Evolutionary conservation across 1,140 invertebrate species (phyloP).

Genomic region (Danaus melanippus): DNA sequence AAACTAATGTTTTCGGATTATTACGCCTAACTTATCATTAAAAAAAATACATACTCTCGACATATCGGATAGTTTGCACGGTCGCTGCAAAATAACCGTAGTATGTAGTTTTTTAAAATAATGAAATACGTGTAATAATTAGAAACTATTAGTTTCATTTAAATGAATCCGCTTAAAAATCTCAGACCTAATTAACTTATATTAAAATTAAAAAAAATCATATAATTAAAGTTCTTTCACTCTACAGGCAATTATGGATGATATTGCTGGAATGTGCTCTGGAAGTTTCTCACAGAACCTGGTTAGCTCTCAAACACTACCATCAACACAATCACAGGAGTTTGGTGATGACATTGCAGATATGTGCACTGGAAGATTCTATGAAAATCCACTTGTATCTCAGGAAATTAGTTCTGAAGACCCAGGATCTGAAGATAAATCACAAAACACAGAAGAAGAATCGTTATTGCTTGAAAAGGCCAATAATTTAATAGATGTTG

Average conservation of each 20-base stretch:
- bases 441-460: slow-evolving; percentile 26
- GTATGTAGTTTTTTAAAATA: too few species aligned
- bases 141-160: too few species aligned
- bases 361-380: slow-evolving; percentile 60
- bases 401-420: slow-evolving; percentile 18
- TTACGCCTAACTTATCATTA: too few species aligned
- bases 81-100: too few species aligned
- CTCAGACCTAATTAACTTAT: too few species aligned
- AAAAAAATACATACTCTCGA: too few species aligned
- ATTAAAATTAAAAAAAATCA: too few species aligned
- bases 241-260: slow-evolving; percentile 37
- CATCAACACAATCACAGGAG: slow-evolving; percentile 36
- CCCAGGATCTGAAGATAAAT: background rate
- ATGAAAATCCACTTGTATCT: slow-evolving; percentile 53
- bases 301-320: slow-evolving; percentile 19
- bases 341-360: slow-evolving; percentile 49
- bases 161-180: too few species aligned
- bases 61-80: too few species aligned
- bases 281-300: slow-evolving; percentile 35
- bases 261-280: slow-evolving; percentile 28
- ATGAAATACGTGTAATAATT: too few species aligned
- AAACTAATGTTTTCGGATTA: too few species aligned
- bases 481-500: background rate
- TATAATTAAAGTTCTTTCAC: background rate
- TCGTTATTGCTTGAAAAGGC: background rate